phyloP scores from a whole-genome alignment of 1,140 invertebrate species.

The Andrena cerasifolii region DNA sequence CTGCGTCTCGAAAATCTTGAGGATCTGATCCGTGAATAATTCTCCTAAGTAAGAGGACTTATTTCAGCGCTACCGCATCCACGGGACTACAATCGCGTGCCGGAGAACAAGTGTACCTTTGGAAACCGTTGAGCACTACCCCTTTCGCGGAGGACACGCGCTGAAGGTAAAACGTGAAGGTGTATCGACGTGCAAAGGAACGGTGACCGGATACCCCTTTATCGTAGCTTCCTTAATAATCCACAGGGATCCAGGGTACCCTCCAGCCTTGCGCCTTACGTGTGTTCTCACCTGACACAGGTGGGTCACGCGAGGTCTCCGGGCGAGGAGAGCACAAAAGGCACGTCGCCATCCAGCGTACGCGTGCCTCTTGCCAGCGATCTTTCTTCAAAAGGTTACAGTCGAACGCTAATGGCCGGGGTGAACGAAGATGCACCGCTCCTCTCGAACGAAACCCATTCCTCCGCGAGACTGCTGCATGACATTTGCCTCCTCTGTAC shows the following conservation, averaged over 20 bases:
- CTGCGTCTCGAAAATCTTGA: too few species aligned
- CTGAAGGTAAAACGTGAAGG: background rate
- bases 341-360: background rate
- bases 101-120: background rate
- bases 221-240: constrained; percentile 38
- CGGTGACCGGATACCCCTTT: constrained; percentile 16
- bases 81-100: too few species aligned
- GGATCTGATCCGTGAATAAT: too few species aligned
- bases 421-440: constrained; percentile 49
- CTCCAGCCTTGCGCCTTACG: background rate
- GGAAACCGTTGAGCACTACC: background rate
- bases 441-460: constrained; percentile 4
- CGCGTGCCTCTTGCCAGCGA: constrained; percentile 31
- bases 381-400: constrained; percentile 57
- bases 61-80: too few species aligned
- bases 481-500: constrained; percentile 54
- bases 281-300: constrained; percentile 29
- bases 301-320: background rate
- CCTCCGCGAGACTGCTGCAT: constrained; percentile 5
- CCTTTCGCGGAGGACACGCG: background rate
- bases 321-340: constrained; percentile 29
- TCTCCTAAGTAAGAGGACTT: too few species aligned
- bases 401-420: constrained; percentile 41
- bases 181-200: constrained; percentile 8
- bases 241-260: background rate